Base-by-base conservation (phyloP, 2,113 vertebrate species). In the Melozone crissalis region DNA sequence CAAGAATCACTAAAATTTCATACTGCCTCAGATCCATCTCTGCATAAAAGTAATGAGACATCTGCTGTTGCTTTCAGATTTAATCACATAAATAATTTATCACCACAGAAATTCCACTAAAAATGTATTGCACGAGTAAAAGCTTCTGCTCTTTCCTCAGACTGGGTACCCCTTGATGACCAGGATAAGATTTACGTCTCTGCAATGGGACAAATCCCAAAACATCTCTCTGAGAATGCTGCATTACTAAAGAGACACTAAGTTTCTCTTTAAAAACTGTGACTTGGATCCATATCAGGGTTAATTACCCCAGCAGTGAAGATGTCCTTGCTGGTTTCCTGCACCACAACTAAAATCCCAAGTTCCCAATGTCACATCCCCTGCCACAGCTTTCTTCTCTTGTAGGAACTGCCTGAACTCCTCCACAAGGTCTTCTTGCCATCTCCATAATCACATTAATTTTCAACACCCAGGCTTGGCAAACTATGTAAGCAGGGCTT, bases 1-100 rank as follows among this genome's bases (percentile, higher is more conserved):
- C 69, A 77, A 85, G 66, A 85, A 80, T 69, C 59, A 57, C 83
- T 66, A 62, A 80, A 73, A 90, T 79, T 82, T 96, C 83, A 65
- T 61, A 65, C 44, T 57, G 73, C 39, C 8, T 93, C 44, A 55
- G 51, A 75, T 78, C 13, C 18, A 65, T 67, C 52, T 31, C 77
- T 75, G 31, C 37, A 73, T 52, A 79, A 71, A 87, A 85, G 28
- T 76, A 95, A 68, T 73, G 61, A 85, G 54, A 72, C 39, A 89
- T 69, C 74, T 85, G 37, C 44, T 85, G 33, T 85, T 76, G n/a
- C 57, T 91, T 95, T 89, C 84, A 72, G 24, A 52, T 89, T 35
- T 91, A 87, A 72, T 82, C 14, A 67, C 20, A 24, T 49, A 87
- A 89, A 94, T 82, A 75, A 84, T 78, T 84, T 74, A 91, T 73